phyloP scores from a whole-genome alignment of 2,888 invertebrate species.

The Silvanus unidentatus region DNA sequence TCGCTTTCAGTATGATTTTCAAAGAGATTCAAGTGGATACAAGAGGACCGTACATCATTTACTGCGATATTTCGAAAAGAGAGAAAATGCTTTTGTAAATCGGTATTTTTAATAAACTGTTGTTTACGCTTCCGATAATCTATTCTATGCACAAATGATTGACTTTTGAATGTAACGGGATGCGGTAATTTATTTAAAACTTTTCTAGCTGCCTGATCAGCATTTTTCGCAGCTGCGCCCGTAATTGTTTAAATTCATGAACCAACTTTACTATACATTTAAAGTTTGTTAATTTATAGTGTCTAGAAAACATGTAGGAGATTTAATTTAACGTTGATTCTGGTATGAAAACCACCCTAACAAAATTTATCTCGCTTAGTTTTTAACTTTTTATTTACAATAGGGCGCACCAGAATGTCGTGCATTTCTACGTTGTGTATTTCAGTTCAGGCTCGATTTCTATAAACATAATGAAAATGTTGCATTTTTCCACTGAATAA shows the following conservation, averaged over 20 bases:
- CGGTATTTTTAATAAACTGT: too few species aligned
- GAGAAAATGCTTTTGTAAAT: too few species aligned
- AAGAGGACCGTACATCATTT: too few species aligned
- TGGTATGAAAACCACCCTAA: conserved; percentile 1
- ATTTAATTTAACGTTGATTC: conserved; percentile 29
- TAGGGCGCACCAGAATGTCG: too few species aligned
- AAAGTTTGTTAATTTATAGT: conserved; percentile 40
- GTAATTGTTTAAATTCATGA: conserved; percentile 35
- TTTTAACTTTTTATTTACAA: too few species aligned
- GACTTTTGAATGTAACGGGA: conserved; percentile 22
- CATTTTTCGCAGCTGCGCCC: conserved; percentile 32
- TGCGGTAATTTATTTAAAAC: conserved; percentile 13
- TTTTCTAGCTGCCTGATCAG: conserved; percentile 7
- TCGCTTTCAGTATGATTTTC: too few species aligned
- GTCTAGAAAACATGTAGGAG: conserved; percentile 35
- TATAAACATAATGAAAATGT: too few species aligned
- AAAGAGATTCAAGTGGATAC: too few species aligned
- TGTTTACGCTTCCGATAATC: not conserved
- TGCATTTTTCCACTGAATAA: not conserved
- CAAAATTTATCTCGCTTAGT: too few species aligned
- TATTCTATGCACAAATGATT: conserved; percentile 13
- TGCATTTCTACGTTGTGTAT: too few species aligned
- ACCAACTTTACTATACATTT: conserved; percentile 29
- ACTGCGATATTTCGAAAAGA: too few species aligned
- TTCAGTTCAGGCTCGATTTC: too few species aligned